Base-by-base conservation (phyloP, 2,797 vertebrate genomes). In the Pipistrellus nathusii region DNA sequence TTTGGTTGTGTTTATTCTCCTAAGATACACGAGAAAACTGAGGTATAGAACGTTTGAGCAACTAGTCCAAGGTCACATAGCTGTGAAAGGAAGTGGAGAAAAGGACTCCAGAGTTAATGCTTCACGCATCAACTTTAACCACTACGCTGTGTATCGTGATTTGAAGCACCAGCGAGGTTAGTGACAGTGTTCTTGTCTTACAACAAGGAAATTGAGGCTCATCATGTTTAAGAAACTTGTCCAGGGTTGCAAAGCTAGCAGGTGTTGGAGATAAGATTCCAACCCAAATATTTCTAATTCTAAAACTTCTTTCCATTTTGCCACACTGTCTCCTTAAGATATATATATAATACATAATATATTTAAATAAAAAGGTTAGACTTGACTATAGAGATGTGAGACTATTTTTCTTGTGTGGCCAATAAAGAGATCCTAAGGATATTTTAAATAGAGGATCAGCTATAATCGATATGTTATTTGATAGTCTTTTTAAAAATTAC, bases 141-240 rank as follows among this genome's bases (percentile, higher is more conserved):
- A 53, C 32, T 91, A 51, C 6, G 53, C 32, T 78, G 20, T 78
- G 30, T 91, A 11, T 90, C 21, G 3, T 69, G 84, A 57, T 96
- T 92, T 93, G 53, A 90, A 88, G 20, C n/a, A 78, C 38, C 38
- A 75, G 0, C 38, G 35, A 90, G 75, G n/a, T 93, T 91, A 93
- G 75, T 91, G 66, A 57, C 68, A 76, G 30, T 91, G 46, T 86
- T 91, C 68, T 95, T 53, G 2, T 94, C 90, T 96, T 86, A 85
- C n/a, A 83, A 93, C 41, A 92, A 80, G 62, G 32, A 94, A 94
- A 69, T 38, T 84, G 66, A 96, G 77, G 21, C 64, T 94, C 64
- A 51, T 73, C 14, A 3, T 90, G 48, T 82, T 85, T 75, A 83
- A 80, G 46, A 91, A 84, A 82, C 21, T 91, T 76, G n/a, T 85